A percentile compares a stretch with the other conserved stretches of the same genome.
Conservation (phyloP, 2,113 vertebrate species). For the Carassius auratus region DNA sequence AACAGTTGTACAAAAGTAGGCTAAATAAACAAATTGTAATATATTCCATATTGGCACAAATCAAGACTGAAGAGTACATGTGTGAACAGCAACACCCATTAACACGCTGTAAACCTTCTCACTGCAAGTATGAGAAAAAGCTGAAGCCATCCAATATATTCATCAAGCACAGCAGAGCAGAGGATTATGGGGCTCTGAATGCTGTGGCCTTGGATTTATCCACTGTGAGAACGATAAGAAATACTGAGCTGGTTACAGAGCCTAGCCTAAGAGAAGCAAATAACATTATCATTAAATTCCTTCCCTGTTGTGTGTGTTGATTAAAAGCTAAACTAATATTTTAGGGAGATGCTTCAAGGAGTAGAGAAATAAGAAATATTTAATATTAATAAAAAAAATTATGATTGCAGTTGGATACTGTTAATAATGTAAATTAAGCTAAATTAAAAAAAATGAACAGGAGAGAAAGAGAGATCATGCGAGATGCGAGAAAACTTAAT, state of each 20-base stretch:
- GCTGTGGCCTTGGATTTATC: slow-evolving; percentile 32
- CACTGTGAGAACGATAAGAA: slow-evolving; percentile 27
- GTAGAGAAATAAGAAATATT: neutral
- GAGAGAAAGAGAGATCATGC: neutral
- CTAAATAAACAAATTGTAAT: neutral
- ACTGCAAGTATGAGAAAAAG: neutral
- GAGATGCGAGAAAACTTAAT: neutral
- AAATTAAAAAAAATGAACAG: neutral
- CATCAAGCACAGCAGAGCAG: slow-evolving; percentile 14
- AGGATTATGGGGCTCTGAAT: slow-evolving; percentile 34
- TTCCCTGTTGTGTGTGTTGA: neutral
- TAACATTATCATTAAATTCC: slow-evolving; percentile 20
- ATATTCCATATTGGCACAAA: neutral
- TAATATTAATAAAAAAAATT: neutral
- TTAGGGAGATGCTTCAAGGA: neutral
- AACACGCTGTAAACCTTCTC: neutral
- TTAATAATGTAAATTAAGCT: slow-evolving; percentile 4
- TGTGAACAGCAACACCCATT: neutral
- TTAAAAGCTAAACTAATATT: neutral
- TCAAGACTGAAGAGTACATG: neutral
- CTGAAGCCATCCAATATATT: neutral
- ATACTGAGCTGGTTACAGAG: slow-evolving; percentile 20
- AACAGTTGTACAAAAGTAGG: neutral
- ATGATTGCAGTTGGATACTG: neutral
- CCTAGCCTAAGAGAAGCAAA: slow-evolving; percentile 15